Percentiles rank a stretch among this genome's conserved stretches.
Evolutionary conservation across 1,140 invertebrate genomes (phyloP).

Genomic region (Cyphomyrmex costatus): DNA sequence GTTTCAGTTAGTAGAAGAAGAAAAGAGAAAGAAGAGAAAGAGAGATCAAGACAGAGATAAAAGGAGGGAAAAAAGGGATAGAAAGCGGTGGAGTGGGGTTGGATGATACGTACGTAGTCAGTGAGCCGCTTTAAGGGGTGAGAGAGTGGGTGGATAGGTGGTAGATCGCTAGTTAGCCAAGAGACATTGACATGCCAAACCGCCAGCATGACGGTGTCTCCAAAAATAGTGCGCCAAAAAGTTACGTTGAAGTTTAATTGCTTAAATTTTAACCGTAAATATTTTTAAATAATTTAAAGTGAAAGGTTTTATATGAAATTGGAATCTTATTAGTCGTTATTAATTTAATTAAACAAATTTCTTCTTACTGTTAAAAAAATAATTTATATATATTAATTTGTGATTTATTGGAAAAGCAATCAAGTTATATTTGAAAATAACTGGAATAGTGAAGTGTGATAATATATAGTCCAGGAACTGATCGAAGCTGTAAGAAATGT

Average conservation of each 20-base stretch:
- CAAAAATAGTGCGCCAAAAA: slow-evolving; percentile 2
- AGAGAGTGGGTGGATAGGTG: slow-evolving; percentile 82
- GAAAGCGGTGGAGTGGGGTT: slow-evolving; percentile 77
- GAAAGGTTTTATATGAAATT: too few species aligned
- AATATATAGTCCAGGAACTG: slow-evolving; percentile 65
- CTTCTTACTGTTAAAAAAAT: not conserved
- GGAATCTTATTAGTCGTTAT: not conserved
- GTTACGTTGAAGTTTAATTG: not conserved
- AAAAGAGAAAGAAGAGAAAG: slow-evolving; percentile 28
- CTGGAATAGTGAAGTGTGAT: not conserved
- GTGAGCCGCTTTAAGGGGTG: slow-evolving; percentile 79
- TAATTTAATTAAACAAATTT: not conserved
- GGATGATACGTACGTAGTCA: slow-evolving; percentile 71
- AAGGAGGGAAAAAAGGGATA: slow-evolving; percentile 66
- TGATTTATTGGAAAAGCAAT: not conserved
- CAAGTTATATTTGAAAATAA: not conserved
- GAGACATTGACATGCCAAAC: slow-evolving; percentile 83
- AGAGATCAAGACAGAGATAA: slow-evolving; percentile 38
- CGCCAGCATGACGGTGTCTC: slow-evolving; percentile 77
- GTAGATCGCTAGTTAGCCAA: slow-evolving; percentile 83
- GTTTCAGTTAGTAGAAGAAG: slow-evolving; percentile 48
- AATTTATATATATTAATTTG: slow-evolving; percentile 8
- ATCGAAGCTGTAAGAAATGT: slow-evolving; percentile 63
- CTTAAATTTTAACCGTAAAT: not conserved
- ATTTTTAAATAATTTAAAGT: not conserved